These are phyloP conservation scores for Magallana ariakensis DNA, from an alignment of 1,140 invertebrate species.

Conservation along the genomic window DNA sequence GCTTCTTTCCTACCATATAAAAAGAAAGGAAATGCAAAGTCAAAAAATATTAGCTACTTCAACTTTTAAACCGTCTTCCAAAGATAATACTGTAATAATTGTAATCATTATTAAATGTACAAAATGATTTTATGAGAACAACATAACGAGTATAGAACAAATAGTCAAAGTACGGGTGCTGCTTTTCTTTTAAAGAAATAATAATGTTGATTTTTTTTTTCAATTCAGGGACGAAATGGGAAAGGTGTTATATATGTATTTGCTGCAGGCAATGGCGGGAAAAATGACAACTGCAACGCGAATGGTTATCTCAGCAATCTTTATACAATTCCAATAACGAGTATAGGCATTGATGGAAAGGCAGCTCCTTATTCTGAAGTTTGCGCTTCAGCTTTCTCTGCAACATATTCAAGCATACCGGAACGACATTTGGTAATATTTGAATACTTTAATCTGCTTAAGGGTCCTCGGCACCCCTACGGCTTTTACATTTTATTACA, in stretches of 20 bases:
- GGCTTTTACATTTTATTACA: background rate
- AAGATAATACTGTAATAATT: too few species aligned
- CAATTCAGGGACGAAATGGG: slow-evolving; percentile 88
- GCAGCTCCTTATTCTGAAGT: slow-evolving; percentile 97
- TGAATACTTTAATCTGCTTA: background rate
- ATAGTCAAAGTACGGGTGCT: too few species aligned
- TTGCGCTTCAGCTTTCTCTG: slow-evolving; percentile 95
- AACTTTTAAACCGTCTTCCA: too few species aligned
- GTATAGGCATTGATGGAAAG: slow-evolving; percentile 89
- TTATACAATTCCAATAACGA: slow-evolving; percentile 97
- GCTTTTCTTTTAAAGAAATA: background rate
- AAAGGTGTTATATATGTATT: slow-evolving; percentile 99
- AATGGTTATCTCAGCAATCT: slow-evolving; percentile 99
- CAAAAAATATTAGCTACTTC: too few species aligned
- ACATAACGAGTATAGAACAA: too few species aligned
- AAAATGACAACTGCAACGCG: slow-evolving; percentile 97
- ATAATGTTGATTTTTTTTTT: too few species aligned
- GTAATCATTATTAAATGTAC: too few species aligned
- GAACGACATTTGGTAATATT: slow-evolving; percentile 29
- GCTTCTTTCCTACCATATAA: too few species aligned
- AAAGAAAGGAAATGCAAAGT: too few species aligned
- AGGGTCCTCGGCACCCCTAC: background rate
- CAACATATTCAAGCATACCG: slow-evolving; percentile 91
- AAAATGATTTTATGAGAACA: too few species aligned
- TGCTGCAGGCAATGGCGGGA: slow-evolving; percentile 98